Evolutionary conservation across 2,797 vertebrate genomes (phyloP).

Genomic region (Babyrousa celebensis): DNA sequence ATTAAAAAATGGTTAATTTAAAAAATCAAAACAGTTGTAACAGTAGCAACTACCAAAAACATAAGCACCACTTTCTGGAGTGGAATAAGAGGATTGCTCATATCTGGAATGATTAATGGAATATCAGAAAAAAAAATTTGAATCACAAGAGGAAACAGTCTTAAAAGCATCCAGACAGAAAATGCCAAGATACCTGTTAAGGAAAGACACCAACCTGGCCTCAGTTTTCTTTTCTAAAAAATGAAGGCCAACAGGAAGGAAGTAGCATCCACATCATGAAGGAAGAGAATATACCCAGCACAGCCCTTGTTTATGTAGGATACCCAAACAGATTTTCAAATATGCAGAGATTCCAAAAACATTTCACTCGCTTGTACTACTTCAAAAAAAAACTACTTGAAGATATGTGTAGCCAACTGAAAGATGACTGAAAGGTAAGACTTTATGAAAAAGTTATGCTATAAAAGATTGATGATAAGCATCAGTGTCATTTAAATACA

Average conservation of each 20-base stretch:
- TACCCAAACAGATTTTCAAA: background rate
- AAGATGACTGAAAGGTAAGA: background rate
- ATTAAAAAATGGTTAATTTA: too few species aligned
- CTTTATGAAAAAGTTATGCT: background rate
- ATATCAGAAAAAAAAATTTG: background rate
- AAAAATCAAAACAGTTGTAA: background rate
- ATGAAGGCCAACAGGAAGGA: background rate
- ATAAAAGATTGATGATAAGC: constrained; percentile 30
- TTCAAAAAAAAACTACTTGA: background rate
- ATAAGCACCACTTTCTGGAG: background rate
- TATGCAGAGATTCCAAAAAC: background rate
- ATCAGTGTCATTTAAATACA: constrained; percentile 30
- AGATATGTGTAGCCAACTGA: background rate
- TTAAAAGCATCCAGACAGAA: background rate
- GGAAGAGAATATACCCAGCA: background rate
- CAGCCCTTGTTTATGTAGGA: background rate
- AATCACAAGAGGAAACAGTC: background rate
- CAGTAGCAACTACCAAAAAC: background rate
- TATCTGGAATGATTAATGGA: background rate
- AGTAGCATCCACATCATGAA: background rate
- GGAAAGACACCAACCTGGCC: background rate
- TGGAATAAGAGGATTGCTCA: background rate
- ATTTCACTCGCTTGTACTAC: background rate
- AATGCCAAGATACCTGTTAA: background rate
- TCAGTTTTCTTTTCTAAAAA: background rate